Evolutionary conservation across 1,140 invertebrate genomes (phyloP), one percentile per base, ranked within the genome.

Genomic region (Delia radicum): DNA sequence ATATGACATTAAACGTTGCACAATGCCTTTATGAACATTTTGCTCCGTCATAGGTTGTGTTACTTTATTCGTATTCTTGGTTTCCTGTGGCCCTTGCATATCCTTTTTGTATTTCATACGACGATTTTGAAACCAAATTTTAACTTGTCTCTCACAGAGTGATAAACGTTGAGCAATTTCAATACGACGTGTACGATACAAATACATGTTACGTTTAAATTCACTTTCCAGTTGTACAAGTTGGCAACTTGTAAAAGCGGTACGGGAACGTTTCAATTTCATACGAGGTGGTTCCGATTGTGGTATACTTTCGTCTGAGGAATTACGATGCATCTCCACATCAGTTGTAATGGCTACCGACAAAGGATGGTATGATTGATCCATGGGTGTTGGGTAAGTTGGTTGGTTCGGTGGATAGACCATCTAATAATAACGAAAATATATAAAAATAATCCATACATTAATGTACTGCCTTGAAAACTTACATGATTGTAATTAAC

Each of bases 61-160:
- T 10, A 79, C 27, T 24, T 81, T 84, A 3, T 76, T 77, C 18
- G 67, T 80, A 6, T 48, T 18, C 21, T 79, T 78, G n/a, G n/a
- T 21, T 10, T 83, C 78, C 0, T 80, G 80, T 37, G 79, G 79
- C 4, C 81, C 80, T 33, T 80, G 82, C n/a, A 81, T 77, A 48
- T 82, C 81, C 74, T 85, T 85, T 29, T 85, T 85, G 65, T 79
- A 80, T 48, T 85, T 85, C 84, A 85, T 85, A 69, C 84, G 84
- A 2, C 84, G 80, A 62, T 85, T 85, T 78, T 85, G 84, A 77
- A 85, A 96, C 95, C 95, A 97, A 73, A 97, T 96, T 87, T 97
- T 97, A 24, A 97, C 95, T 85, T 97, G 95, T 24, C 94, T 87
- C 80, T 97, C 95, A 0, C 92, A 92, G 0, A 97, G 87, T 27